A percentile compares a stretch with the other conserved stretches of the same genome.
phyloP scores from a whole-genome alignment of 92 coral and sea anemone genomes.

The Blastomussa wellsi region DNA sequence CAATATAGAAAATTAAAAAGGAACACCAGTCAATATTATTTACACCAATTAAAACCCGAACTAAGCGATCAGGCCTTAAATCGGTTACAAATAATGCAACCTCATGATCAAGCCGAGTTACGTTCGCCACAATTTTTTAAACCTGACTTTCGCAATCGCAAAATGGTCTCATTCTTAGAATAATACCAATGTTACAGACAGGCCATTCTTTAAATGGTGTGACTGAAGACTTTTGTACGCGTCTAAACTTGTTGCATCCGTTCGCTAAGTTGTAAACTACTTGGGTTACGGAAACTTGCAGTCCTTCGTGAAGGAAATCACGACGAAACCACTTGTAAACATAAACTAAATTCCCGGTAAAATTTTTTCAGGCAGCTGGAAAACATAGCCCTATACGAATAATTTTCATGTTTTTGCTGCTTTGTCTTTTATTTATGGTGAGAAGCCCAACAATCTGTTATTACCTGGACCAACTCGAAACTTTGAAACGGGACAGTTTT shows the following conservation, averaged over 20 bases:
- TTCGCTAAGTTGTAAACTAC: neutral
- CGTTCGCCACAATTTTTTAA: constrained; percentile 17
- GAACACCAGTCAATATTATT: constrained; percentile 3
- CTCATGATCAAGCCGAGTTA: neutral
- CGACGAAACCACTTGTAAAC: neutral
- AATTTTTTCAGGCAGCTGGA: neutral
- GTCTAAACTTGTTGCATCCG: neutral
- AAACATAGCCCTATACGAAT: neutral
- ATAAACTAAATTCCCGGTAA: neutral
- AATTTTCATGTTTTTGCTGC: neutral
- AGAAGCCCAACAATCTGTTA: neutral
- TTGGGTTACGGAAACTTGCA: constrained; percentile 16
- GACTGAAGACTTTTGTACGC: neutral
- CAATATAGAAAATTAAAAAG: constrained; percentile 5
- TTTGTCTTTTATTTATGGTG: neutral
- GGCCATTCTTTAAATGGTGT: neutral
- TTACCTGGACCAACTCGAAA: neutral
- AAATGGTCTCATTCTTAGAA: neutral
- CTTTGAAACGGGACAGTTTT: neutral
- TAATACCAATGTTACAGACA: neutral
- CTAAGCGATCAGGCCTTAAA: neutral
- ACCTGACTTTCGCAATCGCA: constrained; percentile 9
- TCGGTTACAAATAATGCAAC: constrained; percentile 10
- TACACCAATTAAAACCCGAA: neutral
- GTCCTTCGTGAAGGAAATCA: constrained; percentile 23